Evolutionary conservation across 1,140 invertebrate species (phyloP), one percentile per base, ranked within the genome.

Genomic region (Calliphora vicina): DNA sequence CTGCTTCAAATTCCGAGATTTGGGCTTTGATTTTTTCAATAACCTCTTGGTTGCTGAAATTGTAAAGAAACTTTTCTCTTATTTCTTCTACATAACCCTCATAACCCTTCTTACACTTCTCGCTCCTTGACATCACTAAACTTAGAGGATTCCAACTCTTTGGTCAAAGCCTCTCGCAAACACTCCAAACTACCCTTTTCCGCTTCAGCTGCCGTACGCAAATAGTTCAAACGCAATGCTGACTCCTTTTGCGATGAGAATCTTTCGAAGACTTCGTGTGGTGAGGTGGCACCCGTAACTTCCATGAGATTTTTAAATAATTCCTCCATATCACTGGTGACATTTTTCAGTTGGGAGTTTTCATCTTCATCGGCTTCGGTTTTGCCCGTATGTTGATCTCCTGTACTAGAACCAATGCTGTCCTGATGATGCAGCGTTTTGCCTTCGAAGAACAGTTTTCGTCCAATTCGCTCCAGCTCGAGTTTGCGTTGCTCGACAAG

Each of bases 41-140:
- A 84, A 94, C 92, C 84, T 95, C 94, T 80, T 94, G 92, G 84
- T 94, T 94, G 84, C 95, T 95, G 43, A 26, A 13, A 82, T 9
- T 20, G 35, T 26, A n/a, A 17, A 43, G 35, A 35, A 8, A 35
- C 35, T 35, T 35, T 29, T 35, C 6, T 35, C 6, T 35, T 35
- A 35, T 0, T 35, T 35, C 5, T 6, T n/a, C n/a, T n/a, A n/a
- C n/a, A n/a, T 35, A 35, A 35, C 6, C 6, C 10, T 35, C 1
- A 1, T 0, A 2, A 5, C 4, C 0, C 35, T n/a, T 90, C 93
- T 92, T 91, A 96, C 95, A 94, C 93, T 92, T 96, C 95, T 83
- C 94, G 94, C 84, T 96, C 94, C 88, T 95, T 95, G 4, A 94
- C 94, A 85, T 96, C 95, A 0, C 95, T 94, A 89, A 96, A 96